phyloP scores from a whole-genome alignment of 1,140 invertebrate species.

The Drosophila subobscura region DNA sequence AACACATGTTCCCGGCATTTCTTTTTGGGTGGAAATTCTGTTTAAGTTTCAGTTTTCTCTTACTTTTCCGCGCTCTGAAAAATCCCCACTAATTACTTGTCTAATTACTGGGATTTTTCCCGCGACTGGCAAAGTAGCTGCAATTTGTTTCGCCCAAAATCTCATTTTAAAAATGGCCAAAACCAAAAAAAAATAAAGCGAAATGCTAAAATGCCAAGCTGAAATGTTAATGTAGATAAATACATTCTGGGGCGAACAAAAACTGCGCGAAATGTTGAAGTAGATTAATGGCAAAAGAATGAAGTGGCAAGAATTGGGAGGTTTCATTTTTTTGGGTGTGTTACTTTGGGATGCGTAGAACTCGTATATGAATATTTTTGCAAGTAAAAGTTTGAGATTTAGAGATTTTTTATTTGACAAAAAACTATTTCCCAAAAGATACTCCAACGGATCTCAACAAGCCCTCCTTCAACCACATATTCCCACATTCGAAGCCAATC shows the following conservation, averaged over 20 bases:
- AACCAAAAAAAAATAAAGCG: slow-evolving; percentile 23
- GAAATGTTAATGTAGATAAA: slow-evolving; percentile 55
- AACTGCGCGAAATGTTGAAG: slow-evolving; percentile 17
- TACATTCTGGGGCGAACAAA: slow-evolving; percentile 8
- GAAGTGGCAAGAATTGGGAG: slow-evolving; percentile 19
- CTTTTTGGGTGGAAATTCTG: slow-evolving; percentile 3
- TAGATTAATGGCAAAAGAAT: slow-evolving; percentile 40
- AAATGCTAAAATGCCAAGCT: slow-evolving; percentile 44
- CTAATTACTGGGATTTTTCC: slow-evolving; percentile 71
- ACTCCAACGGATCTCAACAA: too few species aligned
- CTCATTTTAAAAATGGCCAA: slow-evolving; percentile 58
- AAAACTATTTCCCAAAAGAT: too few species aligned
- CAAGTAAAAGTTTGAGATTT: too few species aligned
- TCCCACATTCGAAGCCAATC: neutral
- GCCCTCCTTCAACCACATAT: too few species aligned
- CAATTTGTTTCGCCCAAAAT: slow-evolving; percentile 69
- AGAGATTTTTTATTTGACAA: too few species aligned
- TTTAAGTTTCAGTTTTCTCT: slow-evolving; percentile 43
- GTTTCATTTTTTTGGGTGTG: too few species aligned
- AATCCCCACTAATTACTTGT: slow-evolving; percentile 75
- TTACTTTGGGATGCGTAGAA: too few species aligned
- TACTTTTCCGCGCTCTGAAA: slow-evolving; percentile 38
- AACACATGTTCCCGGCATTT: slow-evolving; percentile 66
- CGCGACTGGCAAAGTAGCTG: slow-evolving; percentile 58
- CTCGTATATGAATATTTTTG: too few species aligned